Evolutionary conservation across 2,888 invertebrate species (phyloP).

Genomic region (Phorcus lineatus): DNA sequence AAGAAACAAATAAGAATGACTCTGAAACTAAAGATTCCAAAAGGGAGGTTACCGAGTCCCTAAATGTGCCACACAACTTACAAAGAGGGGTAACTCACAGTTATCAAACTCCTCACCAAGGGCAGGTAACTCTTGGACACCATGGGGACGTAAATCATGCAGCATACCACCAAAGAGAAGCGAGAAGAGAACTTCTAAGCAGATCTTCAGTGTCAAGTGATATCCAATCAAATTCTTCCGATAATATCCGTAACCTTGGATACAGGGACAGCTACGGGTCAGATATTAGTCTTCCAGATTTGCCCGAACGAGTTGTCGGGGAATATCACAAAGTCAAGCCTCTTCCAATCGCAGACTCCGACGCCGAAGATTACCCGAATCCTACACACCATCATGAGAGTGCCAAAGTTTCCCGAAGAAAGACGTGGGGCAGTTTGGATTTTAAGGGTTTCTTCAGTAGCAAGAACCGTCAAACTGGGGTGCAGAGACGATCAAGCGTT

Average conservation of each 20-base stretch:
- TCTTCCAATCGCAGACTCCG: background rate
- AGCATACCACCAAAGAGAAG: no score
- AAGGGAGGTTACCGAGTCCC: no score
- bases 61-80: background rate
- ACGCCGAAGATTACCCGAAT: background rate
- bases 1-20: background rate
- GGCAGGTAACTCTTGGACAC: no score
- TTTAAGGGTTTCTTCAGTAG: background rate
- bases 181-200: no score
- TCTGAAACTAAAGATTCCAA: background rate
- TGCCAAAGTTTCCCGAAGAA: background rate
- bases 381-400: background rate
- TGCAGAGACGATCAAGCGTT: slow-evolving; percentile 9
- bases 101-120: background rate
- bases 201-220: no score
- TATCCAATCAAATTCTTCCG: background rate
- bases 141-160: no score
- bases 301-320: background rate
- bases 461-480: background rate
- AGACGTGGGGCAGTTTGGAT: slow-evolving; percentile 3
- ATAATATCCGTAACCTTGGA: background rate
- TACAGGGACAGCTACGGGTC: background rate
- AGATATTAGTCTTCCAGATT: background rate
- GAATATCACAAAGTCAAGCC: background rate
- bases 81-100: background rate